Evolutionary conservation across 2,797 vertebrate species (phyloP).

Genomic region (Buceros bicornis): DNA sequence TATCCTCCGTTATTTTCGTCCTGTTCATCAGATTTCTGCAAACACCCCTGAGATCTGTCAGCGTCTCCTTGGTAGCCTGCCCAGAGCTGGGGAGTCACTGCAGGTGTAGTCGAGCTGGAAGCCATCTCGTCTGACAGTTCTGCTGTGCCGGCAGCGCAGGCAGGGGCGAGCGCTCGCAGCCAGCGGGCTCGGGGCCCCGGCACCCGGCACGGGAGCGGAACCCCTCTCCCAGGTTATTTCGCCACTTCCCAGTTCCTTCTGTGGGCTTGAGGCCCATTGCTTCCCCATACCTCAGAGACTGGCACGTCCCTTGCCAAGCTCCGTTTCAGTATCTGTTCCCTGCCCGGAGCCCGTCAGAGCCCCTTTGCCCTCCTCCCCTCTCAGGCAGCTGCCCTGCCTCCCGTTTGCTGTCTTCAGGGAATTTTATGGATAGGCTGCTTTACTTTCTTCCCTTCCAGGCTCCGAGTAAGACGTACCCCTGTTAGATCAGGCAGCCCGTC

Average conservation of each 20-base stretch:
- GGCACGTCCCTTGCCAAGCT: background rate
- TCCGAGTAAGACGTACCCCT: background rate
- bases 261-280: background rate
- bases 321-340: background rate
- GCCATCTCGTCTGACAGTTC: background rate
- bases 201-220: background rate
- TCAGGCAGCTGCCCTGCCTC: background rate
- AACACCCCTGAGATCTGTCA: background rate
- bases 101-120: background rate
- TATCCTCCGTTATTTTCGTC: slow-evolving; percentile 25
- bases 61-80: background rate
- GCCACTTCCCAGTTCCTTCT: background rate
- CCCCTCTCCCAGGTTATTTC: background rate
- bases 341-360: background rate
- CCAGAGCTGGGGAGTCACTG: background rate
- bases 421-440: slow-evolving; percentile 15
- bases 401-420: background rate
- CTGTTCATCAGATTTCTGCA: slow-evolving; percentile 22
- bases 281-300: background rate
- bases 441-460: slow-evolving; percentile 3
- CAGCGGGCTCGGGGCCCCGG: background rate
- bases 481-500: slow-evolving; percentile 16
- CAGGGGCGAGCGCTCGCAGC: background rate
- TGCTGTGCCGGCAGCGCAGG: background rate
- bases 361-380: background rate